A percentile compares a stretch with the other conserved stretches of the same genome.
Evolutionary conservation across 2,113 vertebrate species (phyloP).

Genomic region (Chaetura pelagica): DNA sequence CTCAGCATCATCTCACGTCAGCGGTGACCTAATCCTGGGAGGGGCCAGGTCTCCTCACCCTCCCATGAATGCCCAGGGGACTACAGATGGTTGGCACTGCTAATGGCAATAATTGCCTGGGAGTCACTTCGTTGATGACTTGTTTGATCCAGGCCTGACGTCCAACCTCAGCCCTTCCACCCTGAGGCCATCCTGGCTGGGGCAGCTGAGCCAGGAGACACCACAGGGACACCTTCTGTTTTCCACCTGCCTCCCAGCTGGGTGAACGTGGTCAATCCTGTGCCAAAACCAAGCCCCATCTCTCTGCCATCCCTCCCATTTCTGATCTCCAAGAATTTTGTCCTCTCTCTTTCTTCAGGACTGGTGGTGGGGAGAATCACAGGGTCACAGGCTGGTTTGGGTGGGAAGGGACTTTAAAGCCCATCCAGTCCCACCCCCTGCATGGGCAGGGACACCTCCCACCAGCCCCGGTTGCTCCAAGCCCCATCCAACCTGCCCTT

Average conservation of each 20-base stretch:
- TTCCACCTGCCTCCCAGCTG: neutral
- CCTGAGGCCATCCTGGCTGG: neutral
- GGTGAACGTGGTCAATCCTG: neutral
- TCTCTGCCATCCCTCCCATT: neutral
- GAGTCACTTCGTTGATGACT: neutral
- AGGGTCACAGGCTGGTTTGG: no score
- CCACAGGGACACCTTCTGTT: fast-evolving
- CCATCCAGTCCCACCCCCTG: no score
- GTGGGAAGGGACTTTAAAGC: no score
- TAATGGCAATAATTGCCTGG: neutral
- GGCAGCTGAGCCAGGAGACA: neutral
- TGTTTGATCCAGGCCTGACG: neutral
- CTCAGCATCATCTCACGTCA: neutral
- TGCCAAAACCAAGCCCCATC: neutral
- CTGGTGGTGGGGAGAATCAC: neutral
- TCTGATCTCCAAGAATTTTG: neutral
- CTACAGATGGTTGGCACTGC: fast-evolving
- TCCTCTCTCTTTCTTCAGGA: neutral
- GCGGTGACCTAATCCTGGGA: neutral
- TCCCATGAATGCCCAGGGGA: neutral
- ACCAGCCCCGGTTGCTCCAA: no score
- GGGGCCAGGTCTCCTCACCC: neutral
- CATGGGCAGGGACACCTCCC: no score
- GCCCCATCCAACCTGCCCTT: no score
- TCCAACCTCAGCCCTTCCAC: neutral